phyloP scores from a whole-genome alignment of 2,113 vertebrate genomes.

The Brachionichthys hirsutus region DNA sequence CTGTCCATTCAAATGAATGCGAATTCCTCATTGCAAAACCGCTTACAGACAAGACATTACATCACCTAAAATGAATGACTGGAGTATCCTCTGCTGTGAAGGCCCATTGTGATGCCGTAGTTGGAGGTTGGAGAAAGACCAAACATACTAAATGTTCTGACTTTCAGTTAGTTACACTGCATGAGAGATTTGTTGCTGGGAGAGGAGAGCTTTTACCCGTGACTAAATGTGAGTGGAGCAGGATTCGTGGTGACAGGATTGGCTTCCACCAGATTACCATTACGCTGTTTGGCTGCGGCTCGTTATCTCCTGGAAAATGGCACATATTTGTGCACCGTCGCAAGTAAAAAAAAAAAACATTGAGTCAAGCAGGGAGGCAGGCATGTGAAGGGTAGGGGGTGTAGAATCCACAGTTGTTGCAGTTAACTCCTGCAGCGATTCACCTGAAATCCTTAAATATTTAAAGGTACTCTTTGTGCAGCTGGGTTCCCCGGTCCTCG shows the following conservation, averaged over 20 bases:
- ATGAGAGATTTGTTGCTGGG: slow-evolving; percentile 27
- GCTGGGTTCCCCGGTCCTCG: slow-evolving; percentile 10
- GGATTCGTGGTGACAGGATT: slow-evolving; percentile 39
- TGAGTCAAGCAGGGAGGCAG: slow-evolving; percentile 28
- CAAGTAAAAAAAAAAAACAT: too few relatives aligned
- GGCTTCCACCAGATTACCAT: slow-evolving; percentile 55
- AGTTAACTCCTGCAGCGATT: slow-evolving; percentile 31
- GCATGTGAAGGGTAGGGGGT: slow-evolving; percentile 12
- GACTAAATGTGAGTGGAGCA: slow-evolving; percentile 21
- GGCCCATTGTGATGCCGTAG: neutral
- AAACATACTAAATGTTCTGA: slow-evolving; percentile 3
- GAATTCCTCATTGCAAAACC: neutral
- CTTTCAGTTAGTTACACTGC: slow-evolving; percentile 7
- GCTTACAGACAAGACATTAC: neutral
- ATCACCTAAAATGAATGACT: neutral
- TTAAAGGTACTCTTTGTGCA: slow-evolving; percentile 14
- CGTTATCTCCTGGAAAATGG: slow-evolving; percentile 55
- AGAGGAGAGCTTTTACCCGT: slow-evolving; percentile 8
- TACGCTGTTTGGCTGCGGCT: slow-evolving; percentile 38
- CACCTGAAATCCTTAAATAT: slow-evolving; percentile 33
- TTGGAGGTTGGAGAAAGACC: neutral
- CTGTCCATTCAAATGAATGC: neutral
- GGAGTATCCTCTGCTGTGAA: neutral
- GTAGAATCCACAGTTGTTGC: slow-evolving; percentile 24
- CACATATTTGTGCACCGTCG: slow-evolving; percentile 49